Evolutionary conservation across 1,140 invertebrate species (phyloP), one percentile per base, ranked within the genome.

Genomic region (Pseudomyrmex cubaensis): DNA sequence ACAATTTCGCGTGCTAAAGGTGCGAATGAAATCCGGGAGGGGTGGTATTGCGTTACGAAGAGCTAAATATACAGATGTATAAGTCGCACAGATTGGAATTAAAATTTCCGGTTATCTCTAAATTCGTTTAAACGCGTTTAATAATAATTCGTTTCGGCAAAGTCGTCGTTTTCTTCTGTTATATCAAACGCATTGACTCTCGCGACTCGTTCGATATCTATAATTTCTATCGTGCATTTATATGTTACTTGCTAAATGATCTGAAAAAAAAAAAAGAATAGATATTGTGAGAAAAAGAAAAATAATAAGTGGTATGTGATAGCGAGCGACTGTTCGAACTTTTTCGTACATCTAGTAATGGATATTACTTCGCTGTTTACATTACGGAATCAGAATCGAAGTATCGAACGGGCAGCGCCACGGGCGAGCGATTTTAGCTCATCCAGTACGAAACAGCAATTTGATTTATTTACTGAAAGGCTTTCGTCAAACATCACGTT

Each of bases 391-490:
- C 85, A 85, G 63, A 80, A 88, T 87, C 69, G 44, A 9, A 77
- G 82, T 88, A 88, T 88, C 86, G 87, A 88, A 61, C 87, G 73
- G 56, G 46, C 66, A 67, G 64, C 17, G 69, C 75, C 86, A 63
- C 17, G 17, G 61, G 64, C 83, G 61, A 76, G 74, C 82, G 52
- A 77, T 87, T 88, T 87, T 76, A 82, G 75, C 76, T 48, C 70
- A 35, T 75, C 57, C 46, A 52, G 62, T 46, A 54, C 64, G 70
- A n/a, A 52, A 64, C 66, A 61, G 77, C 83, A 83, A 85, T 88
- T 88, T 80, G 86, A 87, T 88, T 88, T 88, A 85, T 88, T 88
- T 85, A 88, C 84, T 61, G 87, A 83, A 84, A 62, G 73, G 67
- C 54, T 59, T 62, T 83, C 86, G 83, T 88, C 83, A 85, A 88